Evolutionary conservation across 30 jellyfish, hydroid and myxozoan species (phyloP), one percentile per base, ranked within the genome.

Genomic region (Aurelia sp.): DNA sequence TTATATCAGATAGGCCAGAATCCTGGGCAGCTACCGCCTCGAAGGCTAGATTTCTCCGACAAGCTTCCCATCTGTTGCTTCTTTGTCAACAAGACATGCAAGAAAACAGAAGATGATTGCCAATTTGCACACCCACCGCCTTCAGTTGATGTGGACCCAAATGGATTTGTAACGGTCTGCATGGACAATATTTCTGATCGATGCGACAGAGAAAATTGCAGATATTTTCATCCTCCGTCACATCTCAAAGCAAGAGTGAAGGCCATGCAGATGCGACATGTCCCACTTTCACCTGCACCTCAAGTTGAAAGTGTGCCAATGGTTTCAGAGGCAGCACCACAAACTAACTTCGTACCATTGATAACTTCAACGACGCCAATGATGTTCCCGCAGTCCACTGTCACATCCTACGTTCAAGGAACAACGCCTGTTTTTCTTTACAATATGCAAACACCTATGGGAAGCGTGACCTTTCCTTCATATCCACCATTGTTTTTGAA

Each of bases 141-240:
- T 12, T 72, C 86, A 27, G 85, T 88, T 30, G 85, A 53, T 17
- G 78, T 77, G 19, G 96, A 78, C 35, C 77, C 96, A 40, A 75
- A 88, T 70, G 96, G 96, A 33, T 88, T 88, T 48, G 96, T 88
- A 16, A 88, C 96, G 0, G 96, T 88, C n/a, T 88, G 96, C 78
- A 88, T 88, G 96, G 96, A 88, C 44, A 77, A 20, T 63, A 73
- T 88, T 15, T 63, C 89, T 9, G 96, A 78, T 22, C 91, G 79
- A 13, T 88, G 96, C 24, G 90, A 88, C 22, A 64, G 96, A 50
- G 89, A 70, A 35, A 70, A 61, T 19, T 88, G 96, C 74, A 47
- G 83, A 44, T 88, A 88, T 71, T 88, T 88, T 61, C 96, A 88
- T 64, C 96, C 96, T 7, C 96, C 96, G 8, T 27, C 67, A 8